Evolutionary conservation across 2,888 invertebrate species (phyloP).

Genomic region (Camptogramma bilineatum): DNA sequence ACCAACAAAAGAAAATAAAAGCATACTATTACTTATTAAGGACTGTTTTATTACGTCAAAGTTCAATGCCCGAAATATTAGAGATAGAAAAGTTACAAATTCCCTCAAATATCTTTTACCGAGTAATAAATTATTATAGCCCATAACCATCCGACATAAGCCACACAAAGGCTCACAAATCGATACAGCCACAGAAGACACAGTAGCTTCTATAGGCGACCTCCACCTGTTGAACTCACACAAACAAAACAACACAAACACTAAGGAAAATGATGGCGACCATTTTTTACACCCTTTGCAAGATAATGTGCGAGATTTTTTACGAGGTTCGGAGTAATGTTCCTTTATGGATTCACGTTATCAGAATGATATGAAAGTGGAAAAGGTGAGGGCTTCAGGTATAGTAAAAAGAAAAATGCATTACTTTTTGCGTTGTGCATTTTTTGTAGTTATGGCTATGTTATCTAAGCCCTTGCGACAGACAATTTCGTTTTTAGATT

Average conservation of each 20-base stretch:
- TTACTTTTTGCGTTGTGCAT: no score
- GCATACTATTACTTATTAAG: not conserved
- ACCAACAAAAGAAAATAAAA: not conserved
- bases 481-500: no score
- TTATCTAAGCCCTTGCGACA: no score
- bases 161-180: slow-evolving; percentile 43
- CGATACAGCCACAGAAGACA: slow-evolving; percentile 49
- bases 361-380: slow-evolving; percentile 8
- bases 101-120: slow-evolving; percentile 10
- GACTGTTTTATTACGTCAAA: not conserved
- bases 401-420: no score
- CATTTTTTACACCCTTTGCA: slow-evolving; percentile 24
- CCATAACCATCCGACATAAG: slow-evolving; percentile 3
- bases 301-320: slow-evolving; percentile 28
- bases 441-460: no score
- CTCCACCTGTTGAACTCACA: slow-evolving; percentile 56
- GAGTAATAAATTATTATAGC: slow-evolving; percentile 8
- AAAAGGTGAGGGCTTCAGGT: not conserved
- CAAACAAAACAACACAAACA: slow-evolving; percentile 31
- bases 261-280: slow-evolving; percentile 18
- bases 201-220: slow-evolving; percentile 29
- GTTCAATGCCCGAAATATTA: slow-evolving; percentile 8
- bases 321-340: slow-evolving; percentile 28
- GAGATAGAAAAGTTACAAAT: not conserved
- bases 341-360: slow-evolving; percentile 28